Conservation (phyloP, 1,140 invertebrate species). For the Drosophila suzukii region DNA sequence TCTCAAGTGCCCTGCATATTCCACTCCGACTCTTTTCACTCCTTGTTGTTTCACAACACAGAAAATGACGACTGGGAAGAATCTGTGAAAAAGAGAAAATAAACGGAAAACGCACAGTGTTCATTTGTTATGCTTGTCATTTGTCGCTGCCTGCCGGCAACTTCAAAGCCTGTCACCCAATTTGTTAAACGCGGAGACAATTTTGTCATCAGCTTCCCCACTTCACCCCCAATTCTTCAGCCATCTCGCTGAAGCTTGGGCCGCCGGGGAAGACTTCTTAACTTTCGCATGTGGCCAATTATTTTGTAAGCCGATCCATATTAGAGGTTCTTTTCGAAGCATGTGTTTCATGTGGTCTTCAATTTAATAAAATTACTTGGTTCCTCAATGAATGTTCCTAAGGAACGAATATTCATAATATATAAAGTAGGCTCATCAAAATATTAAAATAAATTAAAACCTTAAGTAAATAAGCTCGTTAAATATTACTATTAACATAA, state of each 20-base stretch:
- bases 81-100: conserved; percentile 32
- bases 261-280: conserved; percentile 44
- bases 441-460: too few species aligned
- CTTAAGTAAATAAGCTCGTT: too few species aligned
- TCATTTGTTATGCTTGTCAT: conserved; percentile 84
- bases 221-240: neutral
- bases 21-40: conserved; percentile 23
- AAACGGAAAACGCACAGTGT: conserved; percentile 65
- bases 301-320: conserved; percentile 37
- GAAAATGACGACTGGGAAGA: conserved; percentile 16
- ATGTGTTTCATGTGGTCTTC: neutral
- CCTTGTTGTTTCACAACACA: conserved; percentile 32
- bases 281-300: conserved; percentile 74
- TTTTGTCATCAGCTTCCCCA: conserved; percentile 53
- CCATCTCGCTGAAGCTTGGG: conserved; percentile 25
- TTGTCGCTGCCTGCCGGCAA: conserved; percentile 71
- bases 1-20: conserved; percentile 69
- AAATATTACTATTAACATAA: too few species aligned
- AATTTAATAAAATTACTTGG: neutral
- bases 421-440: too few species aligned
- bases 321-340: neutral
- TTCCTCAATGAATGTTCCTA: accelerated
- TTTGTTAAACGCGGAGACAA: conserved; percentile 80
- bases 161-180: conserved; percentile 79
- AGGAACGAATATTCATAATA: too few species aligned